These are phyloP conservation scores for Drosophila affinis DNA, from an alignment of 2,888 invertebrate species.

Conservation along the genomic window DNA sequence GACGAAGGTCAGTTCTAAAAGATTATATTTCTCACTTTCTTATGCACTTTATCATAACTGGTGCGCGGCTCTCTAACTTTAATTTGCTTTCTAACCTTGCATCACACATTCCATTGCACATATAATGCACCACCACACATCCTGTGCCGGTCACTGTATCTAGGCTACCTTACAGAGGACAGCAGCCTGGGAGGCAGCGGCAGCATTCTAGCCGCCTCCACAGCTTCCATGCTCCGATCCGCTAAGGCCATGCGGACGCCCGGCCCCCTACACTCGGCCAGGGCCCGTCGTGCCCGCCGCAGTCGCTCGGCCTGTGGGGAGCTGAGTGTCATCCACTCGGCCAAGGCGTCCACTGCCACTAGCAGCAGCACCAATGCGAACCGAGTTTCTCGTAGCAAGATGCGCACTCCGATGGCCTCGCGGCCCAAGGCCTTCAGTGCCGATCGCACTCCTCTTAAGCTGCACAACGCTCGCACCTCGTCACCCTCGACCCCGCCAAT, in stretches of 20 bases:
- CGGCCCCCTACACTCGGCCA: conserved; percentile 82
- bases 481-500: conserved; percentile 74
- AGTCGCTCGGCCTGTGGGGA: conserved; percentile 81
- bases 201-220: conserved; percentile 45
- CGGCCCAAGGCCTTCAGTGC: conserved; percentile 82
- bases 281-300: conserved; percentile 80
- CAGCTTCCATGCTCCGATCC: conserved; percentile 50
- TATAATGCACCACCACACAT: conserved; percentile 15
- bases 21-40: neutral
- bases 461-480: conserved; percentile 28
- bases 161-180: conserved; percentile 84
- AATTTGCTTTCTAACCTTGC: conserved; percentile 33
- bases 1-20: conserved; percentile 62
- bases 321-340: conserved; percentile 25
- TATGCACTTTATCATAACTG: conserved; percentile 12
- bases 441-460: conserved; percentile 76
- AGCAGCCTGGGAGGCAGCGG: conserved; percentile 69
- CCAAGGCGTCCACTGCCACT: conserved; percentile 24
- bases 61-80: conserved; percentile 36
- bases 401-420: conserved; percentile 79
- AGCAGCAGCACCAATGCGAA: conserved; percentile 28
- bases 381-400: conserved; percentile 76
- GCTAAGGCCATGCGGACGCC: conserved; percentile 70
- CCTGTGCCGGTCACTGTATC: conserved; percentile 60
- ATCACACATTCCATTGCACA: conserved; percentile 27